Conservation (phyloP, 2,888 invertebrate genomes). For the Andrena bucephala region DNA sequence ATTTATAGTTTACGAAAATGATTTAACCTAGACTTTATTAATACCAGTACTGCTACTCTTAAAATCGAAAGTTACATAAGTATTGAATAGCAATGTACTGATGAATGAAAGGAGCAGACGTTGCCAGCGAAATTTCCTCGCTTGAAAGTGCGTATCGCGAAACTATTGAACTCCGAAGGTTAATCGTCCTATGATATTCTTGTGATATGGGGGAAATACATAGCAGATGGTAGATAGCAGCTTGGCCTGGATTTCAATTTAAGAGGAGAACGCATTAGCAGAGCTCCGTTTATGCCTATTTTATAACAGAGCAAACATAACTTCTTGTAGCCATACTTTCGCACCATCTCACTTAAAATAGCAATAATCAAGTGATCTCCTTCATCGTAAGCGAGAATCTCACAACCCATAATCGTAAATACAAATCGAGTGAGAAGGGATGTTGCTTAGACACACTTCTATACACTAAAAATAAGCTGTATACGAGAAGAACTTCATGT, state of each 20-base stretch:
- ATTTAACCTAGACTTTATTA: too few species aligned
- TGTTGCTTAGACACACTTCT: neutral
- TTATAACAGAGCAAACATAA: conserved; percentile 3
- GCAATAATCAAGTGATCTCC: neutral
- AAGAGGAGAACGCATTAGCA: conserved; percentile 9
- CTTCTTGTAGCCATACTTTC: neutral
- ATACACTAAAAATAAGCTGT: neutral
- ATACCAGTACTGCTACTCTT: too few species aligned
- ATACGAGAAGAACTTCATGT: neutral
- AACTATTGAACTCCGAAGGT: neutral
- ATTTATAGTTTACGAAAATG: neutral
- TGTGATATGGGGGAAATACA: neutral
- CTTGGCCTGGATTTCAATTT: neutral
- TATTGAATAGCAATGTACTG: too few species aligned
- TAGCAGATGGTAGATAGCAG: neutral
- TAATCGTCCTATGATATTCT: neutral
- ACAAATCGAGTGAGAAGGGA: neutral
- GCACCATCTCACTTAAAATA: neutral
- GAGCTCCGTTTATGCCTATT: neutral
- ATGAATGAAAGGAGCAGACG: too few species aligned
- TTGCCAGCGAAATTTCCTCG: too few species aligned
- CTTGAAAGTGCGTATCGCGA: too few species aligned
- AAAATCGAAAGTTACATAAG: too few species aligned
- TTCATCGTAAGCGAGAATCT: neutral
- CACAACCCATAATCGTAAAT: neutral